Evolutionary conservation across 2,888 invertebrate genomes (phyloP).

Genomic region (Morpho helenor): DNA sequence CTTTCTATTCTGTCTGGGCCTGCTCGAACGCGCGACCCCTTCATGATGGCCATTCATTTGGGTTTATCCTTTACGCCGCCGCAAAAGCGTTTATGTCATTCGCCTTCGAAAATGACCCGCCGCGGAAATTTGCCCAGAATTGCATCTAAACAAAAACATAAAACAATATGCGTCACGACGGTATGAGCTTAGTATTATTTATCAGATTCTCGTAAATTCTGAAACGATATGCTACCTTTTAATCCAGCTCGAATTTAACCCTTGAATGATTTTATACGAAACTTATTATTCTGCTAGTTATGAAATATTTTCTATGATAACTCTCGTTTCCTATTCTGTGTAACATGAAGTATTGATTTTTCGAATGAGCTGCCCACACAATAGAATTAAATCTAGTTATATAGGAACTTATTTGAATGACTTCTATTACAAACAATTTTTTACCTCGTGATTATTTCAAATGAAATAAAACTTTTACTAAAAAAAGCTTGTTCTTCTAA

Average conservation of each 20-base stretch:
- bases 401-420: not conserved
- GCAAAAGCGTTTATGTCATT: conserved; percentile 76
- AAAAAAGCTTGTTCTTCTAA: too few relatives aligned
- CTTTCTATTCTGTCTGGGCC: conserved; percentile 91
- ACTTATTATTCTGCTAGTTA: conserved; percentile 8
- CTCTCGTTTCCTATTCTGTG: conserved; percentile 22
- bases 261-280: conserved; percentile 10
- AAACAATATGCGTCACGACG: conserved; percentile 40
- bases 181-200: conserved; percentile 18
- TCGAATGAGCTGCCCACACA: conserved; percentile 45
- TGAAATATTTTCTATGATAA: conserved; percentile 18
- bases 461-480: too few relatives aligned
- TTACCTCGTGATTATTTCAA: too few relatives aligned
- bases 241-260: conserved; percentile 19
- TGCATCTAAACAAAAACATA: conserved; percentile 54
- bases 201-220: conserved; percentile 11
- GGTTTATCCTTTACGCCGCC: conserved; percentile 77
- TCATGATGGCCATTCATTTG: conserved; percentile 79
- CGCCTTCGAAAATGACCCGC: conserved; percentile 64
- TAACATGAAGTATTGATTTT: conserved; percentile 65
- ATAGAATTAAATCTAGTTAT: conserved; percentile 36
- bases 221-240: conserved; percentile 5
- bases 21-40: conserved; percentile 86
- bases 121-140: conserved; percentile 53
- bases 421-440: too few relatives aligned